Evolutionary conservation across 2,113 vertebrate genomes (phyloP).

Genomic region (Melanocharis versteri): DNA sequence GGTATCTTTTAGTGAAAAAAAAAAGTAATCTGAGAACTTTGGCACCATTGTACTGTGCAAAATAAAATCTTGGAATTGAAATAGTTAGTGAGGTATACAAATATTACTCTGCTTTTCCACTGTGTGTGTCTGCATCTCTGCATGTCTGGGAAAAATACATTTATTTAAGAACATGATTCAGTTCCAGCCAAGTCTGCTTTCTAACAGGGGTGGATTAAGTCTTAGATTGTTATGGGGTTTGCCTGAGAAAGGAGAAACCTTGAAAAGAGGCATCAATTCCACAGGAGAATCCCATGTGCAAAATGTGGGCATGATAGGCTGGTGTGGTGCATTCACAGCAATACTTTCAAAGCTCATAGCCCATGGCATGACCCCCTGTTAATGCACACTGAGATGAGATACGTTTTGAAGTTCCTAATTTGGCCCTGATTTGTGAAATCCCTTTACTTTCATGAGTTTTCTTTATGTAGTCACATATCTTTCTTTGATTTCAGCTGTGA

Average conservation of each 20-base stretch:
- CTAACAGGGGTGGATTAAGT: neutral
- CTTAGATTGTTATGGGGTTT: neutral
- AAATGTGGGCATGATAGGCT: neutral
- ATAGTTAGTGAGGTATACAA: slow-evolving; percentile 79
- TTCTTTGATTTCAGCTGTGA: neutral
- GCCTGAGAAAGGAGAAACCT: neutral
- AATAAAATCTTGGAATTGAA: slow-evolving; percentile 73
- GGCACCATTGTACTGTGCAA: slow-evolving; percentile 78
- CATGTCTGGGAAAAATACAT: neutral
- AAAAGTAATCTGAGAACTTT: slow-evolving; percentile 64
- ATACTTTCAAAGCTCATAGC: neutral
- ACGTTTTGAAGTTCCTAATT: neutral
- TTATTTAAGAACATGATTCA: neutral
- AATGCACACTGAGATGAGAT: neutral
- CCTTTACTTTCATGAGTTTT: neutral
- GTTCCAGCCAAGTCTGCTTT: neutral
- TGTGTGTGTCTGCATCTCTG: neutral
- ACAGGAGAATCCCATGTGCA: neutral
- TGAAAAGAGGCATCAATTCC: neutral
- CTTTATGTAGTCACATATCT: neutral
- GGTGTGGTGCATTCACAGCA: neutral
- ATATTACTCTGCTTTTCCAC: slow-evolving; percentile 54
- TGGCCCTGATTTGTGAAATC: neutral
- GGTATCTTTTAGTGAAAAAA: slow-evolving; percentile 78
- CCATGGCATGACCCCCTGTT: neutral